Evolutionary conservation across 2,888 invertebrate species (phyloP), one percentile per base, ranked within the genome.

Genomic region (Euzophera pinguis): DNA sequence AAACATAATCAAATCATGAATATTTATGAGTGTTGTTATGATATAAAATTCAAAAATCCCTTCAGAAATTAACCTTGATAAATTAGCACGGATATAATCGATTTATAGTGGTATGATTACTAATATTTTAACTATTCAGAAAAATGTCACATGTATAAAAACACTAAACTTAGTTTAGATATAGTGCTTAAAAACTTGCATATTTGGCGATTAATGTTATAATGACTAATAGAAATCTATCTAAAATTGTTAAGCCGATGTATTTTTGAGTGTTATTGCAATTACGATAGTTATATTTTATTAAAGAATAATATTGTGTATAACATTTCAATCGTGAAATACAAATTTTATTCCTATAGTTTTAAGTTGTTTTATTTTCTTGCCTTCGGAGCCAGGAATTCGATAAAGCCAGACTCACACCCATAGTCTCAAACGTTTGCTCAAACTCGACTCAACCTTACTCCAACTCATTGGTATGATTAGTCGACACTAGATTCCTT

Each of bases 291-390:
- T 79, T 82, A 77, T 90, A 88, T 90, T 89, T 87, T 89, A 88
- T 84, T 84, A 87, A 83, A 76, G 68, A 79, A 80, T 82, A 84
- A 79, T 73, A 84, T 80, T 78, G 78, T 85, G 84, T 85, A 87
- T 84, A 81, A 77, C 72, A 81, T 76, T 77, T 74, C 65, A 81
- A 82, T 75, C 81, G 78, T 84, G 78, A 82, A 86, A 85, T 88
- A 90, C 85, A 90, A 88, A 87, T 84, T 89, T 86, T 88, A 88
- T 88, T 88, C 83, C 75, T 82, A 80, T 84, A 84, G 75, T 80
- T 80, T 69, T 64, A 60, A 43, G 67, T 73, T 65, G 79, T 84
- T 82, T 84, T 73, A 74, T 78, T 81, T 71, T 13, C 22, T 22
- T 22, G 22, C 22, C 22, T 5, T 22, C 22, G 2, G 22, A n/a